Percentiles rank a stretch among this genome's conserved stretches.
These are phyloP conservation scores for Tragulus kanchil DNA, from an alignment of 2,113 vertebrate genomes.

Conservation along the genomic window DNA sequence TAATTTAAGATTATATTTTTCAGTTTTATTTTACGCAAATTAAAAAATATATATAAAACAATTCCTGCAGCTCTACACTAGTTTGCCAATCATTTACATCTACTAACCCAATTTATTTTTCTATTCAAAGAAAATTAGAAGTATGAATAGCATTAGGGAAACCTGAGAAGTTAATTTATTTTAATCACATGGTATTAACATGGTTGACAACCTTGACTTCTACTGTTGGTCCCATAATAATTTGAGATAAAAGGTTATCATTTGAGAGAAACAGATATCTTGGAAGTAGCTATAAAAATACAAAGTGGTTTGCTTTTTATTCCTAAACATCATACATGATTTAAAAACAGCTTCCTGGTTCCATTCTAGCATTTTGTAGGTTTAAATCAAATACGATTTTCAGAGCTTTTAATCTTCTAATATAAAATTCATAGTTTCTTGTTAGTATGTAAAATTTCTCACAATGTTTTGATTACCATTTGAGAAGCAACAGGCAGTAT, in stretches of 20 bases:
- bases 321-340: constrained; percentile 2
- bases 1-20: background rate
- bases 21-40: constrained; percentile 2
- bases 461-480: constrained; percentile 52
- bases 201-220: background rate
- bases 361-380: background rate
- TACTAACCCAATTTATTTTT: constrained; percentile 34
- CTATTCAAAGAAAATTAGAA: constrained; percentile 28
- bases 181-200: constrained; percentile 29
- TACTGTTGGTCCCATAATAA: background rate
- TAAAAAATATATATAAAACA: background rate
- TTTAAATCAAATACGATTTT: constrained; percentile 55
- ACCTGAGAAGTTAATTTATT: constrained; percentile 14
- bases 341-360: constrained; percentile 5
- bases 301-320: background rate
- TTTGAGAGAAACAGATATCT: background rate
- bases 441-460: constrained; percentile 42
- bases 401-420: constrained; percentile 57
- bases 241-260: constrained; percentile 11
- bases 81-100: background rate
- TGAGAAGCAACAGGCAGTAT: constrained; percentile 38
- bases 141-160: background rate
- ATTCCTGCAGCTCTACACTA: background rate
- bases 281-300: background rate
- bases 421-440: constrained; percentile 64